Conservation (phyloP, 2,888 invertebrate species). For the Heteropelma amictum region DNA sequence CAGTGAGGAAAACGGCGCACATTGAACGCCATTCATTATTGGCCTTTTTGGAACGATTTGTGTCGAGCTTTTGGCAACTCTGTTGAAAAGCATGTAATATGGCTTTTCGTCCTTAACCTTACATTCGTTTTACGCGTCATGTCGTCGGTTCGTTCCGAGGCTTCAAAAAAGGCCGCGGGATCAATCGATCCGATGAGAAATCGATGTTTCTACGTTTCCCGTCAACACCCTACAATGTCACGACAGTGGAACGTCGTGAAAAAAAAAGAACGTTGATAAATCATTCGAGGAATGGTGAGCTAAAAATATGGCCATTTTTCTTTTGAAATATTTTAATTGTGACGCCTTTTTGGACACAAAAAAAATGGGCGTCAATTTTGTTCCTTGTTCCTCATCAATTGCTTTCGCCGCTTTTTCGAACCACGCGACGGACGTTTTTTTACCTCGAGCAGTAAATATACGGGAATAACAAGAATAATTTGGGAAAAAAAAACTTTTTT, state of each 20-base stretch:
- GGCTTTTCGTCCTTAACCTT: not conserved
- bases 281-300: not conserved
- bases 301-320: too few relatives aligned
- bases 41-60: slow-evolving; percentile 34
- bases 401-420: too few relatives aligned
- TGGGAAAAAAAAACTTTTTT: too few relatives aligned
- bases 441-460: too few relatives aligned
- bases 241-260: too few relatives aligned
- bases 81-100: slow-evolving; percentile 28
- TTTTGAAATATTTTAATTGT: too few relatives aligned
- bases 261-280: not conserved
- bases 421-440: too few relatives aligned
- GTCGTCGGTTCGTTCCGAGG: too few relatives aligned
- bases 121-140: not conserved
- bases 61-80: slow-evolving; percentile 7
- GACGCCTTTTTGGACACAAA: too few relatives aligned
- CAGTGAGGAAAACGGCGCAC: not conserved
- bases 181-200: slow-evolving; percentile 13
- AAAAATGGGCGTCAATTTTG: too few relatives aligned
- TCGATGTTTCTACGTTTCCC: slow-evolving; percentile 1
- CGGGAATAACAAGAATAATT: too few relatives aligned
- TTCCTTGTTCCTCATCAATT: too few relatives aligned
- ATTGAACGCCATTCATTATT: slow-evolving; percentile 35
- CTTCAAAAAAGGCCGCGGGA: not conserved
- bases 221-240: not conserved